Conservation (phyloP, 2,113 vertebrate species). For the Trochalopteron elliotii region DNA sequence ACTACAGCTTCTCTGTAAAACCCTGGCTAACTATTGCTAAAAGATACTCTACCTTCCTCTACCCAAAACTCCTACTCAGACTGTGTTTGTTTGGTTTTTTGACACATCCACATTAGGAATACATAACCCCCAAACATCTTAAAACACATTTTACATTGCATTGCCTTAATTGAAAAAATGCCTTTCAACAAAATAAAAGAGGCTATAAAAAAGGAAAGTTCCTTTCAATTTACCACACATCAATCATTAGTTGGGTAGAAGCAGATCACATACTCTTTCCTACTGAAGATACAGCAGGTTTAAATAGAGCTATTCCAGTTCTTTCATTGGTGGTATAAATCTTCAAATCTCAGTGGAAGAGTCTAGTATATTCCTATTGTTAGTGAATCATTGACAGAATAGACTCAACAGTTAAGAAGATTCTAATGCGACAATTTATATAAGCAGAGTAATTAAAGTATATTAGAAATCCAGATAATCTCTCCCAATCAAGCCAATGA, state of each 20-base stretch:
- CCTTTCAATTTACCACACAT: not conserved
- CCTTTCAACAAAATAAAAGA: not conserved
- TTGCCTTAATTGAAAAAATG: not conserved
- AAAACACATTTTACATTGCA: not conserved
- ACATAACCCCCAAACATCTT: not conserved
- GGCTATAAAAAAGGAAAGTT: not conserved
- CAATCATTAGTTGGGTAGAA: not conserved
- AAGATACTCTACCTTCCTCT: not conserved
- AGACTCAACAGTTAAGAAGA: constrained; percentile 36
- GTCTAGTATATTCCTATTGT: constrained; percentile 9
- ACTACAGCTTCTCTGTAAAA: not conserved
- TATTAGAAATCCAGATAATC: constrained; percentile 53
- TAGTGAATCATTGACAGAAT: constrained; percentile 1
- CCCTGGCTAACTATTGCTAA: not conserved
- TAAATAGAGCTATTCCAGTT: not conserved
- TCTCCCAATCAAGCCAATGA: constrained; percentile 20
- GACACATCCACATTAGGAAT: not conserved
- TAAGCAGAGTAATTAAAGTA: constrained; percentile 47
- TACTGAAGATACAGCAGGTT: not conserved
- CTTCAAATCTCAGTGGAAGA: constrained; percentile 42
- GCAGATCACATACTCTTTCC: not conserved
- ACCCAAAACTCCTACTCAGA: not conserved
- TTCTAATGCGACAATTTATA: constrained; percentile 50
- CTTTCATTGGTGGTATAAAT: not conserved
- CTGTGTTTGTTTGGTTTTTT: not conserved